Conservation (phyloP, 1,140 invertebrate genomes). For the Popillia japonica region DNA sequence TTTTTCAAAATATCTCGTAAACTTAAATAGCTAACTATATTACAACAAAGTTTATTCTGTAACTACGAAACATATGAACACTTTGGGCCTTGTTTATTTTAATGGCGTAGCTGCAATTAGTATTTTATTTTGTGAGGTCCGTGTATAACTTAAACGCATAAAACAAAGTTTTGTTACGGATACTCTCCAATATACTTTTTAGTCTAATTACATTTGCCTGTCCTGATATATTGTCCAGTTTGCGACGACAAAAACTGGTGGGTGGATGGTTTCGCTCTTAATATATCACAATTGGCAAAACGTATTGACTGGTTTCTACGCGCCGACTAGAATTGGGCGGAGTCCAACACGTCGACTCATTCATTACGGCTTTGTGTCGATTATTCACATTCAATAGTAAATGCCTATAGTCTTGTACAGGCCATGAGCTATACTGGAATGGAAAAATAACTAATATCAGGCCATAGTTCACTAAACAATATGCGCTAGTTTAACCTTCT, state of each 20-base stretch:
- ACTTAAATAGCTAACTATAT: no score
- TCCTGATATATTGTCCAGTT: constrained; percentile 21
- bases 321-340: constrained; percentile 49
- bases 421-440: background rate
- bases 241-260: constrained; percentile 45
- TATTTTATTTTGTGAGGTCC: no score
- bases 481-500: no score
- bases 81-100: no score
- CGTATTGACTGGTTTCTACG: constrained; percentile 48
- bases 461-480: constrained; percentile 8
- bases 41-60: no score
- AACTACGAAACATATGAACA: no score
- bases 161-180: no score
- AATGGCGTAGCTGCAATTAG: no score
- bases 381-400: background rate
- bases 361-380: constrained; percentile 26
- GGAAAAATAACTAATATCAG: background rate
- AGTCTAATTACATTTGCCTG: background rate
- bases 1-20: no score
- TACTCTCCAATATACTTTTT: background rate
- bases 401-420: constrained; percentile 10
- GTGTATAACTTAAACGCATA: no score
- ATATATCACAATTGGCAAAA: constrained; percentile 53
- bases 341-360: constrained; percentile 34
- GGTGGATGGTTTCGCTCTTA: constrained; percentile 50